Conservation (phyloP, 2,888 invertebrate species). For the Eilema sororculum region DNA sequence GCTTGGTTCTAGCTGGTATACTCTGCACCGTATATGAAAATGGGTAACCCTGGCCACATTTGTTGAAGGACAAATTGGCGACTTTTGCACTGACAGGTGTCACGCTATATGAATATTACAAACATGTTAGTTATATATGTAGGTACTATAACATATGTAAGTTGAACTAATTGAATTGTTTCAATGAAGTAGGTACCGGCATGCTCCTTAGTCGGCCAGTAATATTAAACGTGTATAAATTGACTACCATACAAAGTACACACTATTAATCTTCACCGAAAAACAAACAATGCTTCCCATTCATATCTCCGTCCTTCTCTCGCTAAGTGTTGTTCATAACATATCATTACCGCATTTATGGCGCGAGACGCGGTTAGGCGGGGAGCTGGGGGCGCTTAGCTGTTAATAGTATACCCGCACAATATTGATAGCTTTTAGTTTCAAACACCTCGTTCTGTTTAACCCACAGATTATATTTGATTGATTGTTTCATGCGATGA, state of each 20-base stretch:
- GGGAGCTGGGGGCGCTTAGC: slow-evolving; percentile 40
- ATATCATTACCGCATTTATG: slow-evolving; percentile 37
- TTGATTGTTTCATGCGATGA: slow-evolving; percentile 38
- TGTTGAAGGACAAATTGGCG: too few species aligned
- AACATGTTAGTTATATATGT: too few species aligned
- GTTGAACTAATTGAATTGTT: neutral
- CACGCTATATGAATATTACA: neutral
- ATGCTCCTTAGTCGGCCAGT: neutral
- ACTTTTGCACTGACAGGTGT: too few species aligned
- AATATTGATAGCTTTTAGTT: slow-evolving; percentile 31
- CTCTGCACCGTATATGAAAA: too few species aligned
- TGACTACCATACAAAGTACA: slow-evolving; percentile 7
- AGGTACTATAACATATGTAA: neutral
- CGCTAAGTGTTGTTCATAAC: slow-evolving; percentile 33
- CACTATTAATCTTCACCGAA: slow-evolving; percentile 15
- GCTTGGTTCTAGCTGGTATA: too few species aligned
- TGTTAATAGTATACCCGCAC: slow-evolving; percentile 32
- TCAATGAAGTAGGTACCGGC: neutral
- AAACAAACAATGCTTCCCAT: slow-evolving; percentile 9
- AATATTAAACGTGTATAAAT: neutral
- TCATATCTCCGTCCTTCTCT: slow-evolving; percentile 4
- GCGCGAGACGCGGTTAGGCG: slow-evolving; percentile 17
- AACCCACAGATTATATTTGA: slow-evolving; percentile 28
- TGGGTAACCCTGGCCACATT: too few species aligned
- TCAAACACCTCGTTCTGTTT: slow-evolving; percentile 32